Base-by-base conservation (phyloP, 37 sponge, comb jelly and placozoan genomes). In the Aplysina aerophoba region DNA sequence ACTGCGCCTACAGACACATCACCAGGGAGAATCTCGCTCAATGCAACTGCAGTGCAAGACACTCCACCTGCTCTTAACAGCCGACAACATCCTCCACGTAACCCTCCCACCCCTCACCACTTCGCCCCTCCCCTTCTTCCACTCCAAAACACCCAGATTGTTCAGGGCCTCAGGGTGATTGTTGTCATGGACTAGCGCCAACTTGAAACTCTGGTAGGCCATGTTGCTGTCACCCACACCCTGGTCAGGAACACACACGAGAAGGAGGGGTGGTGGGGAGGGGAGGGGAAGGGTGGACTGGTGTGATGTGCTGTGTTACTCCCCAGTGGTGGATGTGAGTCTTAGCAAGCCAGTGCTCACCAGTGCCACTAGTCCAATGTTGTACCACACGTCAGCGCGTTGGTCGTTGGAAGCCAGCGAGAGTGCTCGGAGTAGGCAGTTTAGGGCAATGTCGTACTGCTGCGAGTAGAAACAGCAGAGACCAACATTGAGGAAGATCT, bases 381-480 rank as follows among this genome's bases (percentile, higher is more conserved):
- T 99, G 89, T 99, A 99, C 99, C 99, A 99, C 35, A 99, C 86
- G 37, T 99, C 97, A 0, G 94, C 95, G 22, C 83, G 55, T 25
- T 62, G 90, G 33, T 99, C 99, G 55, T 94, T 86, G n/a, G 93
- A 87, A 22, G 99, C 91, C 55, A 96, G 83, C 24, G 40, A 69
- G 16, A 99, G 84, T 25, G 97, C 95, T 62, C 89, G 69, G 83
- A 89, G 90, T 79, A 99, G 89, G 83, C 99, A 99, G 80, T 84
- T 84, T 36, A 99, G 86, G 38, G 95, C 83, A 86, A 97, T 91
- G 87, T 99, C 99, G 59, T 93, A 99, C 73, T 99, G 95, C 81
- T 99, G 99, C 14, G 99, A 87, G 81, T 99, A 99, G 93, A 90
- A 99, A 72, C 96, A 96, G 85, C 99, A 97, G 41, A 99, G 90